phyloP scores from a whole-genome alignment of 2,888 invertebrate species.

The Andrena bicolor region DNA sequence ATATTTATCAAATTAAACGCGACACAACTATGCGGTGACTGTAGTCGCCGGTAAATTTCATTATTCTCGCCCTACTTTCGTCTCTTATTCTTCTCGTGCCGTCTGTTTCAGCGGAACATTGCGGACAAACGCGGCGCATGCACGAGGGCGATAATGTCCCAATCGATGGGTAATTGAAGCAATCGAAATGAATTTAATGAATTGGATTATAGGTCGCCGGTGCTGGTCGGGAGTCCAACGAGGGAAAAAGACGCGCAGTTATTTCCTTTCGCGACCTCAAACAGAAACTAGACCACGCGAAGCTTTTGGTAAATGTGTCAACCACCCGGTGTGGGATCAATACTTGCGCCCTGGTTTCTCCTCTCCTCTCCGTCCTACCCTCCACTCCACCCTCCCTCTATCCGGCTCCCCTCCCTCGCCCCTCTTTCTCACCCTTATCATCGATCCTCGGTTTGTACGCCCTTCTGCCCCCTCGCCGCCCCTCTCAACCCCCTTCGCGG shows the following conservation, averaged over 20 bases:
- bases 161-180: background rate
- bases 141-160: background rate
- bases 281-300: slow-evolving; percentile 78
- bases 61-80: background rate
- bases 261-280: slow-evolving; percentile 60
- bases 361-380: slow-evolving; percentile 55
- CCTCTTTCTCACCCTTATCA: slow-evolving; percentile 43
- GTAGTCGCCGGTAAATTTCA: too few species aligned
- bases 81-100: background rate
- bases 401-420: slow-evolving; percentile 27
- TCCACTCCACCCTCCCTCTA: slow-evolving; percentile 17
- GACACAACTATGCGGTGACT: too few species aligned
- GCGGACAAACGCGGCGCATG: slow-evolving; percentile 13
- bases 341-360: slow-evolving; percentile 81
- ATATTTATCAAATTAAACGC: too few species aligned
- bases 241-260: slow-evolving; percentile 18
- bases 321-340: slow-evolving; percentile 80
- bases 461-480: slow-evolving; percentile 29
- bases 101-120: slow-evolving; percentile 9
- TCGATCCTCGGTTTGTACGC: slow-evolving; percentile 32
- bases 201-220: background rate
- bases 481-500: slow-evolving; percentile 9
- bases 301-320: slow-evolving; percentile 82
- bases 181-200: slow-evolving; percentile 19
- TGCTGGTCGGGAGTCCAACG: slow-evolving; percentile 5